phyloP scores from a whole-genome alignment of 2,113 vertebrate species.

The Himantopus leucocephalus region DNA sequence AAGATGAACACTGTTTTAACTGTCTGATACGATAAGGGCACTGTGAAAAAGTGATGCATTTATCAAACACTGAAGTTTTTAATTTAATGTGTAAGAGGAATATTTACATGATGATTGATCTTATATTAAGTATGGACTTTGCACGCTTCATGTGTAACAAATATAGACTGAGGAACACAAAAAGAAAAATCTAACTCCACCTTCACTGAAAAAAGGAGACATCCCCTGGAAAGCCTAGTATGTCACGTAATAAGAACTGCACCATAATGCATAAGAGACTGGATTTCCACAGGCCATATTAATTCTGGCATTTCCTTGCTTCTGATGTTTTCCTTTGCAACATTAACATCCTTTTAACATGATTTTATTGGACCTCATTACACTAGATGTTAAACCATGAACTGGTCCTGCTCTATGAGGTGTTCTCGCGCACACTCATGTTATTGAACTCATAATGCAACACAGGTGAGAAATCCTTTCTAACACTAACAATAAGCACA shows the following conservation, averaged over 20 bases:
- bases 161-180: not conserved
- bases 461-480: slow-evolving; percentile 19
- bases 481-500: not conserved
- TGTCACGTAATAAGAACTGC: not conserved
- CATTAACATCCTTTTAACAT: slow-evolving; percentile 46
- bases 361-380: slow-evolving; percentile 39
- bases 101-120: not conserved
- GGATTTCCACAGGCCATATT: slow-evolving; percentile 26
- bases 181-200: not conserved
- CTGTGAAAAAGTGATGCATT: not conserved
- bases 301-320: slow-evolving; percentile 51
- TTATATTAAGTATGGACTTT: not conserved
- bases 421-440: not conserved
- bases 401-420: not conserved
- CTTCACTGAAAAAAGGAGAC: not conserved
- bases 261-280: not conserved
- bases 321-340: slow-evolving; percentile 55
- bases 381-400: not conserved
- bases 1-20: not conserved
- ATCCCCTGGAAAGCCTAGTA: not conserved
- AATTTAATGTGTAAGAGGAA: not conserved
- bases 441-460: slow-evolving; percentile 14
- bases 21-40: not conserved
- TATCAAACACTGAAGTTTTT: not conserved
- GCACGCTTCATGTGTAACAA: not conserved